These are phyloP conservation scores for Herminia tarsipennalis DNA, from an alignment of 2,888 invertebrate species.

Conservation along the genomic window DNA sequence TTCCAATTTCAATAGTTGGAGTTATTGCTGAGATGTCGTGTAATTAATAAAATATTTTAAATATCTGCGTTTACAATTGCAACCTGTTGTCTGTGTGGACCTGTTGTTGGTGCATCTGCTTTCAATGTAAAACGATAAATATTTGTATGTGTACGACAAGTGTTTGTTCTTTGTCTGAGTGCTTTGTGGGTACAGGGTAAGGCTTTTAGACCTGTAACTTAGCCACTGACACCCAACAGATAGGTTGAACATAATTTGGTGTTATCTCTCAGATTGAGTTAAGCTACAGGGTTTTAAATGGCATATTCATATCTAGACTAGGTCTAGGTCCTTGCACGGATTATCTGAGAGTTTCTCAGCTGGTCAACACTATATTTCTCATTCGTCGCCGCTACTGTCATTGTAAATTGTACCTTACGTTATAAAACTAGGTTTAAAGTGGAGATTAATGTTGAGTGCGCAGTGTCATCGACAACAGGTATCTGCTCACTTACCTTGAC, in stretches of 20 bases:
- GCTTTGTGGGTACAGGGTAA: background rate
- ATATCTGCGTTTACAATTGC: conserved; percentile 14
- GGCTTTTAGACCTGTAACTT: background rate
- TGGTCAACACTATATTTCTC: conserved; percentile 42
- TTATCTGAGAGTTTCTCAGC: conserved; percentile 48
- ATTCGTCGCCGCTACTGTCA: conserved; percentile 29
- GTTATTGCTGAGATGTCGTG: conserved; percentile 1
- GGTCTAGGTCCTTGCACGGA: conserved; percentile 50
- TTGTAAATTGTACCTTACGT: conserved; percentile 56
- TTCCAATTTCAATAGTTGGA: background rate
- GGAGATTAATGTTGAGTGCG: conserved; percentile 67
- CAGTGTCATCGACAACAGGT: conserved; percentile 70
- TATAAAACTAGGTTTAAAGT: conserved; percentile 54
- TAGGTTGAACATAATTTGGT: no score
- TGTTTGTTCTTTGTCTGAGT: conserved; percentile 19
- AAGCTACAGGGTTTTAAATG: conserved; percentile 24
- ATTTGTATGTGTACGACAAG: conserved; percentile 31
- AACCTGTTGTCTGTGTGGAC: conserved; percentile 21
- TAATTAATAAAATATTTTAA: conserved; percentile 22
- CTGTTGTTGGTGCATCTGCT: conserved; percentile 33
- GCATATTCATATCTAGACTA: conserved; percentile 42
- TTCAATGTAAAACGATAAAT: conserved; percentile 30
- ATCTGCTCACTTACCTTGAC: conserved; percentile 79
- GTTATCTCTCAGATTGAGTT: conserved; percentile 8
- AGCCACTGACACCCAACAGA: background rate